These are phyloP conservation scores for Psilopogon haemacephalus DNA, from an alignment of 2,113 vertebrate genomes.

Conservation along the genomic window DNA sequence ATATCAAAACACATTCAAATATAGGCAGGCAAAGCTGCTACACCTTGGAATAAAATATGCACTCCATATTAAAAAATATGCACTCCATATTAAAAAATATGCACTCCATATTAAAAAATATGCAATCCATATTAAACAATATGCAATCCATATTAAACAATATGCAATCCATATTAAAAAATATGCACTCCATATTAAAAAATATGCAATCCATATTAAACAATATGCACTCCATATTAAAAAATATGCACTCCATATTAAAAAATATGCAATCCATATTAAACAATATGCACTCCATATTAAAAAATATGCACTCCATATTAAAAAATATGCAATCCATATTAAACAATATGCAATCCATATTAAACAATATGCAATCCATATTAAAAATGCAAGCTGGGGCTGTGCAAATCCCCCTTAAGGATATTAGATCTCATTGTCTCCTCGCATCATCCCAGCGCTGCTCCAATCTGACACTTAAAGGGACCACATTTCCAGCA, in stretches of 20 bases:
- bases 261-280: too few species aligned
- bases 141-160: conserved; percentile 48
- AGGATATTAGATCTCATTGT: conserved; percentile 39
- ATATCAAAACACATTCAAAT: conserved; percentile 47
- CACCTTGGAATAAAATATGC: conserved; percentile 51
- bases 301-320: conserved; percentile 51
- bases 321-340: too few species aligned
- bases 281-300: conserved; percentile 49
- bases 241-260: conserved; percentile 53
- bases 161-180: conserved; percentile 52
- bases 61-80: conserved; percentile 55
- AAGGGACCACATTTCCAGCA: neutral
- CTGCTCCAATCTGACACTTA: conserved; percentile 26
- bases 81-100: conserved; percentile 53
- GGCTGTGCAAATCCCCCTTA: neutral
- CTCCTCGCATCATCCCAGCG: neutral
- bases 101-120: conserved; percentile 46
- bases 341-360: conserved; percentile 34
- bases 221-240: conserved; percentile 49
- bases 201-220: too few species aligned
- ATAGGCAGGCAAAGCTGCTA: neutral
- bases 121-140: too few species aligned
- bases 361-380: conserved; percentile 47
- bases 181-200: conserved; percentile 47
- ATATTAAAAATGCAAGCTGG: conserved; percentile 50